Conservation (phyloP, 2,113 vertebrate genomes). For the Sorex fumeus region DNA sequence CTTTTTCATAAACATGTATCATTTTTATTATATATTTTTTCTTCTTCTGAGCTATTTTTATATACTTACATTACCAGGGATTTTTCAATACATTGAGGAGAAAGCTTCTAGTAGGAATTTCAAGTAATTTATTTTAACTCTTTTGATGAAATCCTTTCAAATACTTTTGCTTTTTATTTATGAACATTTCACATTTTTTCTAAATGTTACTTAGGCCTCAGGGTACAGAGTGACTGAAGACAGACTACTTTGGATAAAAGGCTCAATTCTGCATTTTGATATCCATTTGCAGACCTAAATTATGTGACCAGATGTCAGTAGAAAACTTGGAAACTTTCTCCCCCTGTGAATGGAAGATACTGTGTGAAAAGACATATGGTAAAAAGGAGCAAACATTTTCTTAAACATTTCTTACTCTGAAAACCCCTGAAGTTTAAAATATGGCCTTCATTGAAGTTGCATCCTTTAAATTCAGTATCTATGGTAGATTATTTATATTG, state of each 20-base stretch:
- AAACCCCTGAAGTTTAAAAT: slow-evolving; percentile 47
- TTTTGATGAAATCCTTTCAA: slow-evolving; percentile 34
- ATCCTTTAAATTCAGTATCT: slow-evolving; percentile 44
- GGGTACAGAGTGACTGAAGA: not conserved
- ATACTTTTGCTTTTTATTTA: slow-evolving; percentile 33
- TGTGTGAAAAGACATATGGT: slow-evolving; percentile 61
- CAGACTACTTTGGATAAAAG: slow-evolving; percentile 57
- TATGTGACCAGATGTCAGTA: slow-evolving; percentile 58
- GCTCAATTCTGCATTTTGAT: slow-evolving; percentile 51
- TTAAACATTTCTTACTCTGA: slow-evolving; percentile 52
- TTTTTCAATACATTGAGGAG: not conserved
- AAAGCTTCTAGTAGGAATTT: slow-evolving; percentile 47
- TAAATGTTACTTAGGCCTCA: not conserved
- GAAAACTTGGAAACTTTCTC: slow-evolving; percentile 38
- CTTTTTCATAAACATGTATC: not conserved
- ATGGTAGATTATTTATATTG: not conserved
- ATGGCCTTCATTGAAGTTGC: slow-evolving; percentile 45
- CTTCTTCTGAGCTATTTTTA: slow-evolving; percentile 11
- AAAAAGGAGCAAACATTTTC: slow-evolving; percentile 60
- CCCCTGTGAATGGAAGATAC: slow-evolving; percentile 26
- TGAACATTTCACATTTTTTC: slow-evolving; percentile 1
- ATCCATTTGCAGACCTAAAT: slow-evolving; percentile 63
- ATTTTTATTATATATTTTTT: not conserved
- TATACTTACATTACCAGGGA: not conserved
- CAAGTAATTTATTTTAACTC: slow-evolving; percentile 13